Percentiles rank a stretch among this genome's conserved stretches.
Evolutionary conservation across 2,797 vertebrate species (phyloP).

Genomic region (Cuniculus paca): DNA sequence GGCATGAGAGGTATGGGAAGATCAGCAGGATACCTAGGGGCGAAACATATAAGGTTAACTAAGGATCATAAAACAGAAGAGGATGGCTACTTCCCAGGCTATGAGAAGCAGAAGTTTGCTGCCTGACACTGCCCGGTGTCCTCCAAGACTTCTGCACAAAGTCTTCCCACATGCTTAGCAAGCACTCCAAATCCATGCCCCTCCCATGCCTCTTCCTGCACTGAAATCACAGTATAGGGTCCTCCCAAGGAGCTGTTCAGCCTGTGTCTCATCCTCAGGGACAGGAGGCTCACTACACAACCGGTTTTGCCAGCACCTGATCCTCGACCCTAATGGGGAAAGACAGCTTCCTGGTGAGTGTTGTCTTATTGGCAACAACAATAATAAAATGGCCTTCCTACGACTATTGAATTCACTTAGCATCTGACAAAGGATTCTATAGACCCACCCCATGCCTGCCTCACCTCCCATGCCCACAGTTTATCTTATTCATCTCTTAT

Average conservation of each 20-base stretch:
- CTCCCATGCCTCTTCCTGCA: neutral
- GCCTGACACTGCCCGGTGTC: neutral
- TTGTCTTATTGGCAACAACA: neutral
- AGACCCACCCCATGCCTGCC: neutral
- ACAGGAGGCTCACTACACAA: neutral
- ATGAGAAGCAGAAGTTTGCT: neutral
- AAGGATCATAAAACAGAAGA: neutral
- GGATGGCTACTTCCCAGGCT: neutral
- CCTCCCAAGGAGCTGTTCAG: neutral
- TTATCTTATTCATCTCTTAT: neutral
- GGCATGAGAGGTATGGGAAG: neutral
- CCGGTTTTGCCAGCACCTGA: neutral
- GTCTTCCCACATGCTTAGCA: neutral
- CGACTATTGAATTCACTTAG: neutral
- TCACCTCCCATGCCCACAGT: neutral
- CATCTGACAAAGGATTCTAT: neutral
- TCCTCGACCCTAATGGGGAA: neutral
- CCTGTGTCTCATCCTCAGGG: neutral
- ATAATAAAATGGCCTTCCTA: neutral
- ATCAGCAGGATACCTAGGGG: neutral
- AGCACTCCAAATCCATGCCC: neutral
- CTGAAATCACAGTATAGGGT: rapidly evolving
- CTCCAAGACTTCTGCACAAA: neutral
- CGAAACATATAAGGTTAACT: neutral
- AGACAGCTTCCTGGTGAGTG: neutral